Evolutionary conservation across 1,140 invertebrate genomes (phyloP).

Genomic region (Zaprionus taronus): DNA sequence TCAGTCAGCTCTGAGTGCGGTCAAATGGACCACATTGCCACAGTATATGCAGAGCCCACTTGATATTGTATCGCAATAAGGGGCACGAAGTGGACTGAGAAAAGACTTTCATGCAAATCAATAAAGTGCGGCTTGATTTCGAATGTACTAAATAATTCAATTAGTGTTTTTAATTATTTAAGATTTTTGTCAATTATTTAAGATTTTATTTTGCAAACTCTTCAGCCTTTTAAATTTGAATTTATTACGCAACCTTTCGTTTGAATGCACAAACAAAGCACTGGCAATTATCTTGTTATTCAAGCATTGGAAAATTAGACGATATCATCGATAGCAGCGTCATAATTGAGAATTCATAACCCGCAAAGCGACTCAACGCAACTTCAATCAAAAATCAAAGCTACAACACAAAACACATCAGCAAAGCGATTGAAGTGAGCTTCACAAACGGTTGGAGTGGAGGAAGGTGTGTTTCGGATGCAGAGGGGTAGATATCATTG

Average conservation of each 20-base stretch:
- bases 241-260: background rate
- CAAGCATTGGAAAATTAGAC: constrained; percentile 7
- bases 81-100: background rate
- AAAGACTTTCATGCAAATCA: background rate
- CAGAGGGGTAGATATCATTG: constrained; percentile 8
- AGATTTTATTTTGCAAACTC: background rate
- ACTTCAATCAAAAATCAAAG: constrained; percentile 74
- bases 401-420: constrained; percentile 45
- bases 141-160: background rate
- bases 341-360: constrained; percentile 49
- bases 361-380: constrained; percentile 35
- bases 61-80: constrained; percentile 2
- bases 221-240: background rate
- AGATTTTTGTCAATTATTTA: background rate
- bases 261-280: background rate
- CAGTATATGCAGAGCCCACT: background rate
- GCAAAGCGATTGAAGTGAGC: constrained; percentile 36
- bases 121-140: background rate
- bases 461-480: background rate
- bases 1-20: constrained; percentile 16
- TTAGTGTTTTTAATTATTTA: background rate
- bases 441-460: background rate
- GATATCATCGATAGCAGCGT: background rate
- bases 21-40: background rate
- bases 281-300: constrained; percentile 14